Evolutionary conservation across 2,888 invertebrate species (phyloP).

Genomic region (Pterostichus madidus): DNA sequence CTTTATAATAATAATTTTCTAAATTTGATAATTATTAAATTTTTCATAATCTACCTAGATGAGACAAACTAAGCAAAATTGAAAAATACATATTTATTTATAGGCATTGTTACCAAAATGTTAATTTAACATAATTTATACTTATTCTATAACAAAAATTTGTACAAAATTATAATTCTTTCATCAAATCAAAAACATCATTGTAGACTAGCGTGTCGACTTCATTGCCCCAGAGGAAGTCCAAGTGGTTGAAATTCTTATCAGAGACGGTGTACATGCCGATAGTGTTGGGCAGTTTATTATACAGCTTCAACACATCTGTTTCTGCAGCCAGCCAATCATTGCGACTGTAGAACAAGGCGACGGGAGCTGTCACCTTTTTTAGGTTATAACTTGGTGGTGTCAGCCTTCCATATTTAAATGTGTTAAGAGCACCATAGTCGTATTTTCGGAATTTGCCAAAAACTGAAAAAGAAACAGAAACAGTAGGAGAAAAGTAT

Average conservation of each 20-base stretch:
- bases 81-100: too few relatives aligned
- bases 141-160: neutral
- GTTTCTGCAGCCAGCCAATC: constrained; percentile 73
- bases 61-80: too few relatives aligned
- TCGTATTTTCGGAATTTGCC: constrained; percentile 78
- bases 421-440: constrained; percentile 76
- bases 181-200: constrained; percentile 16
- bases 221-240: constrained; percentile 28
- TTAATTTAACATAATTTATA: too few relatives aligned
- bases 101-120: too few relatives aligned
- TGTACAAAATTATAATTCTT: neutral
- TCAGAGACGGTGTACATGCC: neutral
- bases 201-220: constrained; percentile 29
- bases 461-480: constrained; percentile 2
- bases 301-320: constrained; percentile 8
- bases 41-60: too few relatives aligned
- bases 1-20: too few relatives aligned
- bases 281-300: neutral
- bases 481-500: neutral
- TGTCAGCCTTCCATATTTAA: constrained; percentile 77
- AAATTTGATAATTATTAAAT: too few relatives aligned
- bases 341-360: constrained; percentile 79
- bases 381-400: constrained; percentile 79
- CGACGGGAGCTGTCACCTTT: constrained; percentile 77
- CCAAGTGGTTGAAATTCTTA: constrained; percentile 22